phyloP scores from a whole-genome alignment of 2,888 invertebrate genomes.

The Itoplectis maculator region DNA sequence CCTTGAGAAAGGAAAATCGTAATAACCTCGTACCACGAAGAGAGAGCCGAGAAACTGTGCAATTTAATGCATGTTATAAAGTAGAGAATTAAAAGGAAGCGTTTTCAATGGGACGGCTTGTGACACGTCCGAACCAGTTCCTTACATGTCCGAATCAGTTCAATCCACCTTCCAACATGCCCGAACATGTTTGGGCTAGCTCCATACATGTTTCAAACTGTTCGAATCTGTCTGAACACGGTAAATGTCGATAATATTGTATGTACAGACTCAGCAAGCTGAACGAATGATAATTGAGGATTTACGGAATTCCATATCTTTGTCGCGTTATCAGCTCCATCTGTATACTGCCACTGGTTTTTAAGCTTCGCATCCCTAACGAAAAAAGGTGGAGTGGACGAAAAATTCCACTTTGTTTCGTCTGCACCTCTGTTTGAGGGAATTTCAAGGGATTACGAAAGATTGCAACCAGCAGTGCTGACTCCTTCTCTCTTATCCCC shows the following conservation, averaged over 20 bases:
- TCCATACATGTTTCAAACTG: too few species aligned
- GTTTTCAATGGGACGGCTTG: neutral
- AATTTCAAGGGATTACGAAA: slow-evolving; percentile 8
- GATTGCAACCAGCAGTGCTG: slow-evolving; percentile 26
- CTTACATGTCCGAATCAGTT: neutral
- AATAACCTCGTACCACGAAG: neutral
- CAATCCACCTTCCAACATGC: too few species aligned
- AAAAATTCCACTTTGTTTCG: slow-evolving; percentile 10
- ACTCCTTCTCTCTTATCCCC: slow-evolving; percentile 18
- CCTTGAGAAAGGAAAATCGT: neutral
- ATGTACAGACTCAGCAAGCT: neutral
- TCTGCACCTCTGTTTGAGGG: neutral
- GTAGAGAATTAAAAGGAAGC: neutral
- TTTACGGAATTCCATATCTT: neutral
- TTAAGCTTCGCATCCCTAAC: neutral
- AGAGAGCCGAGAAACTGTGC: neutral
- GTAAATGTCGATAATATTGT: neutral
- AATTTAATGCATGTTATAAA: neutral
- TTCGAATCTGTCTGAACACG: neutral
- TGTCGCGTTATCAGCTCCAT: neutral
- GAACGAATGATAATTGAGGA: neutral
- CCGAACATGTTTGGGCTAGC: too few species aligned
- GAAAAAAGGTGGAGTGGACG: neutral
- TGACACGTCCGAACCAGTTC: too few species aligned
- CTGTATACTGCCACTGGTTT: neutral